Evolutionary conservation across 2,113 vertebrate species (phyloP), one percentile per base, ranked within the genome.

Genomic region (Puffinus mauretanicus): DNA sequence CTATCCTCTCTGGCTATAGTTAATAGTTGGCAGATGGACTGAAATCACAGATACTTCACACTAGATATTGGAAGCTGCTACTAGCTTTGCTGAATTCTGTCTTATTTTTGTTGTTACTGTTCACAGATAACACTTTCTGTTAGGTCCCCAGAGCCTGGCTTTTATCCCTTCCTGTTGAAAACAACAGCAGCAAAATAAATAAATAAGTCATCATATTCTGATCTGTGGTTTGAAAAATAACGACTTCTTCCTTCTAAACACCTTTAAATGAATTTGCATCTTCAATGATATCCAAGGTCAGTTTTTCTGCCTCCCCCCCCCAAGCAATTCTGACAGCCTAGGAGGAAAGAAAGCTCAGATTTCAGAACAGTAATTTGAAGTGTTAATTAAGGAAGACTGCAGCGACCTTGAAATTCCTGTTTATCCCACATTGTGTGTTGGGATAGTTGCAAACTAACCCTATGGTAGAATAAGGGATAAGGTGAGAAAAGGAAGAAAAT

Each of bases 381-480:
- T 97, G 96, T 97, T 97, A 98, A 97, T 97, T 97, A 96, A 65
- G 91, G 94, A 97, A 65, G 76, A 91, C 58, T 69, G 64, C 25
- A 26, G 10, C 91, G 87, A 89, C 89, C 91, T 93, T 95, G 92
- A 90, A 79, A 91, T 95, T 72, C 73, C 38, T 92, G 19, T 67
- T 91, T 94, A 61, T 97, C 54, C 38, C 70, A 87, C 57, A n/a
- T 34, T 36, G 51, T 73, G 26, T 82, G 54, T 89, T 60, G 89
- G 76, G 46, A 75, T 72, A 82, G 51, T 49, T 5, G 1, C 42
- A 75, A 77, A 49, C 17, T 79, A 72, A 77, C n/a, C 29, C 54
- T 78, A 17, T 19, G 30, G 16, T 64, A 92, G 66, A 78, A 46
- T 36, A 57, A 51, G 20, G 22, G 21, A 19, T 27, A 57, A 65